These are phyloP conservation scores for Apamea anceps DNA, from an alignment of 2,888 invertebrate genomes.

Conservation along the genomic window DNA sequence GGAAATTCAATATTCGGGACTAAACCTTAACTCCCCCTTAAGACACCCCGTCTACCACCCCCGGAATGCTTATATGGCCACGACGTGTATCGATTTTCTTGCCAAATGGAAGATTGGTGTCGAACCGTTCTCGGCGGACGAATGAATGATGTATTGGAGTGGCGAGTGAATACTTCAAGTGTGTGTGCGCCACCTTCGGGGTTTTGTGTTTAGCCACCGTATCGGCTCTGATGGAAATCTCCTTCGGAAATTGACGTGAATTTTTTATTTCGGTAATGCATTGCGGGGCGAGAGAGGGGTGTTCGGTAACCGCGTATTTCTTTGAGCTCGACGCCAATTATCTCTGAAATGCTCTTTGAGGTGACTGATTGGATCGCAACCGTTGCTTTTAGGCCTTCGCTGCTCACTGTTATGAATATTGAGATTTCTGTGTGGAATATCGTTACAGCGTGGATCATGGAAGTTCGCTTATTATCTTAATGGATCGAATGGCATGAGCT, in stretches of 20 bases:
- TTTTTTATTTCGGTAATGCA: constrained; percentile 89
- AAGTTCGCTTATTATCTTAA: constrained; percentile 34
- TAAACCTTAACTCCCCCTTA: constrained; percentile 90
- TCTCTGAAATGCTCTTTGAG: constrained; percentile 82
- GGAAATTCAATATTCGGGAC: constrained; percentile 91
- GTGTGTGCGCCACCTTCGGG: constrained; percentile 79
- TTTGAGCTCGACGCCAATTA: constrained; percentile 82
- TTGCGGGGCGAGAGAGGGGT: constrained; percentile 69
- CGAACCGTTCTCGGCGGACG: constrained; percentile 89
- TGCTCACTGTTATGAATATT: constrained; percentile 60
- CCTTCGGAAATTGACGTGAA: constrained; percentile 84
- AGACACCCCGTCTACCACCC: constrained; percentile 89
- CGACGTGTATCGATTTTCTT: constrained; percentile 90
- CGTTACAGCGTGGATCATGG: constrained; percentile 21
- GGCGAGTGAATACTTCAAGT: constrained; percentile 88
- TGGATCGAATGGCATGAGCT: constrained; percentile 16
- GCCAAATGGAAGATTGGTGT: constrained; percentile 91
- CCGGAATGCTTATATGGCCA: constrained; percentile 91
- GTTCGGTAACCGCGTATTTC: constrained; percentile 67
- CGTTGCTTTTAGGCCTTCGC: constrained; percentile 72
- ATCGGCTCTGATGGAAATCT: constrained; percentile 85
- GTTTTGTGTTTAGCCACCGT: constrained; percentile 86
- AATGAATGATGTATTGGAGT: constrained; percentile 89
- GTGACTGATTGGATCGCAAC: constrained; percentile 83
- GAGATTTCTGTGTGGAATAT: constrained; percentile 49